These are phyloP conservation scores for Stenotaenia linearis DNA, from an alignment of 2,888 invertebrate species.

Conservation along the genomic window DNA sequence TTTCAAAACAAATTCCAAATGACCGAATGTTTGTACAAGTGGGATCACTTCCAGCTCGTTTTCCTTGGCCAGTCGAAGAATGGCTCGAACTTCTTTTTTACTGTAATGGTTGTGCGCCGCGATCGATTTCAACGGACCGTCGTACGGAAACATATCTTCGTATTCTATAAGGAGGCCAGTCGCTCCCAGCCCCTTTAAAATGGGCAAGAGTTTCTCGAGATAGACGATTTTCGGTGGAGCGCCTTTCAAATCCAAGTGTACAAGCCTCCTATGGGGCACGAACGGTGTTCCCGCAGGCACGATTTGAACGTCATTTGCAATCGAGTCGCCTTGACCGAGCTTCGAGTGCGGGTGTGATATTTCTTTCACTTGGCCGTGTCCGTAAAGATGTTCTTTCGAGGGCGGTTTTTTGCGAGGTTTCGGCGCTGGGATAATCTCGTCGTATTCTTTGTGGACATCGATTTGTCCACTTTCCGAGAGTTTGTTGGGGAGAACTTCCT, in stretches of 20 bases:
- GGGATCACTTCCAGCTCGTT: slow-evolving; percentile 54
- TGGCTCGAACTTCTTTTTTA: slow-evolving; percentile 41
- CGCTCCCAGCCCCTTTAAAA: slow-evolving; percentile 47
- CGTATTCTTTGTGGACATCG: neutral
- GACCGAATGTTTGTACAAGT: slow-evolving; percentile 53
- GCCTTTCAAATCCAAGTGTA: slow-evolving; percentile 80
- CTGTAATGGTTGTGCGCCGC: slow-evolving; percentile 50
- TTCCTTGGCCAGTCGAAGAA: slow-evolving; percentile 45
- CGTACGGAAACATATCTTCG: slow-evolving; percentile 59
- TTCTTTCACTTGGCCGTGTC: slow-evolving; percentile 17
- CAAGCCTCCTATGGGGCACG: slow-evolving; percentile 54
- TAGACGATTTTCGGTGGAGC: slow-evolving; percentile 67
- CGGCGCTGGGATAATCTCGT: neutral
- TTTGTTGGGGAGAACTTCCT: neutral
- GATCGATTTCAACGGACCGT: slow-evolving; percentile 47
- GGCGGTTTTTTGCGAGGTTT: neutral
- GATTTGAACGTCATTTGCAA: neutral
- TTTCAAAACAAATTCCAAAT: slow-evolving; percentile 65
- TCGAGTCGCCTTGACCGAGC: neutral
- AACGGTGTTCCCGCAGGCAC: slow-evolving; percentile 26
- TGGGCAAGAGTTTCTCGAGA: slow-evolving; percentile 50
- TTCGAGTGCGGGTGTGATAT: neutral
- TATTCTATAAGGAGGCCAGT: slow-evolving; percentile 58
- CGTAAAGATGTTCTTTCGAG: neutral
- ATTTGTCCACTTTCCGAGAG: neutral